Evolutionary conservation across 2,113 vertebrate genomes (phyloP).

Genomic region (Tragelaphus buxtoni): DNA sequence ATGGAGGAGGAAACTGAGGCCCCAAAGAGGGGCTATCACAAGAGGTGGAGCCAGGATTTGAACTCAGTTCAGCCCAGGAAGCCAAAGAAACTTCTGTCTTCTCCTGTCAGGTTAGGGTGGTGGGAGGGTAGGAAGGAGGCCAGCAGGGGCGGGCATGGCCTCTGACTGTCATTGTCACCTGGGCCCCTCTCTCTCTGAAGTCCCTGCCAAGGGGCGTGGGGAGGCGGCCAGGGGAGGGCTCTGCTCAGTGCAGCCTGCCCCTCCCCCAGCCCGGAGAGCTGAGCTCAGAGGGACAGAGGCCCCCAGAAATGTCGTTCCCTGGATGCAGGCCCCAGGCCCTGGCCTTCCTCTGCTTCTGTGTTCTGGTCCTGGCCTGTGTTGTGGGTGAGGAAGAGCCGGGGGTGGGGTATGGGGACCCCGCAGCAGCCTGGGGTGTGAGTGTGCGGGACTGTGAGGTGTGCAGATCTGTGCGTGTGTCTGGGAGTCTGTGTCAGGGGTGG

Average conservation of each 20-base stretch:
- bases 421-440: neutral
- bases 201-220: conserved; percentile 45
- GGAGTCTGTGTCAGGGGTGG: neutral
- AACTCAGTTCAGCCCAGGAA: neutral
- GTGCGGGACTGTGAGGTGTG: accelerated
- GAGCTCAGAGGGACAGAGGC: neutral
- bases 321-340: neutral
- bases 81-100: neutral
- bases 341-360: neutral
- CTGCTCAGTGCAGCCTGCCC: neutral
- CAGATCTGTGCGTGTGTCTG: neutral
- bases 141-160: neutral
- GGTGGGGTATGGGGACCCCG: neutral
- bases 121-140: neutral
- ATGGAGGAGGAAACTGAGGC: neutral
- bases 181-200: conserved; percentile 26
- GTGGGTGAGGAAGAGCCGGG: conserved; percentile 37
- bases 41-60: neutral
- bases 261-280: neutral
- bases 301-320: conserved; percentile 22
- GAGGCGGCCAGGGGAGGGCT: conserved; percentile 20
- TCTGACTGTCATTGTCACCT: neutral
- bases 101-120: neutral
- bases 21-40: neutral
- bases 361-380: conserved; percentile 4